Conservation (phyloP, 2,797 vertebrate species). For the Pseudotriccus pelzelni region DNA sequence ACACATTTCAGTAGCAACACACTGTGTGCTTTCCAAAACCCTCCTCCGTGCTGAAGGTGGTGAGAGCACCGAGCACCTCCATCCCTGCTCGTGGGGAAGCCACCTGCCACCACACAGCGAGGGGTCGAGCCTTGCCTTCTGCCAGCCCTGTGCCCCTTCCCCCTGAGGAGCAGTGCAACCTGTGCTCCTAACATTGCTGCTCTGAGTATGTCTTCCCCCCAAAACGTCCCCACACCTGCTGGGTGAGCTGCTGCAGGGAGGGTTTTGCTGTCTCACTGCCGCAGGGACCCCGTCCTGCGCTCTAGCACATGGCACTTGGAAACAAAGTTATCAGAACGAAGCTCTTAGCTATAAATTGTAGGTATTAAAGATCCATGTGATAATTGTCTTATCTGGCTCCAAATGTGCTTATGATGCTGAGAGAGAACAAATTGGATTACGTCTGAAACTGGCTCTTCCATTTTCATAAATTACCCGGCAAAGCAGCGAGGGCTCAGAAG, state of each 20-base stretch:
- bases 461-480: constrained; percentile 38
- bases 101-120: fast-evolving
- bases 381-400: constrained; percentile 61
- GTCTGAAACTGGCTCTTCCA: constrained; percentile 16
- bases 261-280: background rate
- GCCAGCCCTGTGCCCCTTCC: background rate
- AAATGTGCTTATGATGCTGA: constrained; percentile 52
- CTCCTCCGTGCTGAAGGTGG: fast-evolving
- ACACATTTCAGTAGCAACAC: background rate
- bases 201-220: background rate
- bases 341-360: constrained; percentile 56
- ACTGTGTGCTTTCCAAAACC: background rate
- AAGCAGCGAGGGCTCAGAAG: background rate
- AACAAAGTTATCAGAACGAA: constrained; percentile 29
- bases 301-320: background rate
- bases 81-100: background rate
- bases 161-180: fast-evolving
- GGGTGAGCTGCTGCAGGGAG: fast-evolving
- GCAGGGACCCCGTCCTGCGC: background rate
- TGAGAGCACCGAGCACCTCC: background rate
- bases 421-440: constrained; percentile 53
- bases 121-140: fast-evolving
- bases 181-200: background rate
- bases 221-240: background rate
- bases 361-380: constrained; percentile 59